Evolutionary conservation across 2,113 vertebrate genomes (phyloP).

Genomic region (Nibea albiflora): DNA sequence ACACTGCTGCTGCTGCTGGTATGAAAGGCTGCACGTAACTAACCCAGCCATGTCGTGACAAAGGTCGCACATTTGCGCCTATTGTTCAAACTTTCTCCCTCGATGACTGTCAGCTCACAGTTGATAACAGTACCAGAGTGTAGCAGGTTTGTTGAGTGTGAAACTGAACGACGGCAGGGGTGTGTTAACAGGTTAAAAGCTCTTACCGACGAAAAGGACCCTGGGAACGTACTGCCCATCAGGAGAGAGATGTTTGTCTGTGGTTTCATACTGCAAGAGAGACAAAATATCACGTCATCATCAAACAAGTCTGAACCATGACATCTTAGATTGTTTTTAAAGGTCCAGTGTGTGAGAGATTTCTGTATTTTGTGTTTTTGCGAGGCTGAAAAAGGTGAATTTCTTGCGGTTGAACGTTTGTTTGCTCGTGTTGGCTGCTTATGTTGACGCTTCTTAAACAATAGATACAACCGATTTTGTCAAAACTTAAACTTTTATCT

Average conservation of each 20-base stretch:
- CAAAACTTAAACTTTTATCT: background rate
- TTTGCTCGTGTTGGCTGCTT: background rate
- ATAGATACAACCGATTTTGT: background rate
- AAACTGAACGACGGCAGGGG: background rate
- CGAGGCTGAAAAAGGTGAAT: background rate
- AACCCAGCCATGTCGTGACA: background rate
- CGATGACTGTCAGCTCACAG: too few species aligned
- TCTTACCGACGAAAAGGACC: conserved; percentile 95
- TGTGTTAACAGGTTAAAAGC: background rate
- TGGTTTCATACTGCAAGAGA: conserved; percentile 92
- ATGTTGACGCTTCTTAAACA: background rate
- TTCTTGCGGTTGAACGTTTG: background rate
- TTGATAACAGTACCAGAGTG: too few species aligned
- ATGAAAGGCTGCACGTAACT: background rate
- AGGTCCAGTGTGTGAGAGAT: background rate
- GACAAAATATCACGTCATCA: background rate
- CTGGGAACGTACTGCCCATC: conserved; percentile 97
- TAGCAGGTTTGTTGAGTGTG: background rate
- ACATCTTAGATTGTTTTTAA: background rate
- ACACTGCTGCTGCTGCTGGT: background rate
- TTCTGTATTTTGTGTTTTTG: background rate
- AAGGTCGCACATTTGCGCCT: background rate
- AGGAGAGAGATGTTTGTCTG: conserved; percentile 94
- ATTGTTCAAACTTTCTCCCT: background rate
- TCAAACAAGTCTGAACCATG: background rate